A percentile compares a stretch with the other conserved stretches of the same genome.
phyloP scores from a whole-genome alignment of 2,888 invertebrate species.

The Lasioglossum morio region DNA sequence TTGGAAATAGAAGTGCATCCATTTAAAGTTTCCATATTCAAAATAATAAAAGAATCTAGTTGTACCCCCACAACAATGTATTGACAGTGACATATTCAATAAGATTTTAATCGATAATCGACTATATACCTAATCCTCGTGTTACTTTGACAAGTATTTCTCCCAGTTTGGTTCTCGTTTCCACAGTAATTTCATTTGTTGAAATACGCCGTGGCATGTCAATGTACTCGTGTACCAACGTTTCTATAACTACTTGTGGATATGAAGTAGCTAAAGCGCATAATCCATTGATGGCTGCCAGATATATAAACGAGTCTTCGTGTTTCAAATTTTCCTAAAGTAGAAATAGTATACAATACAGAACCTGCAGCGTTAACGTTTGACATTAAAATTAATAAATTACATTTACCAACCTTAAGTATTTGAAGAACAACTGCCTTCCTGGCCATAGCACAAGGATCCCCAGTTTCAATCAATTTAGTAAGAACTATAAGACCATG shows the following conservation, averaged over 20 bases:
- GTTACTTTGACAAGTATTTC: constrained; percentile 92
- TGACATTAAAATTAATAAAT: not conserved
- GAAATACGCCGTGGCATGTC: constrained; percentile 77
- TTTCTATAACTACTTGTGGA: constrained; percentile 89
- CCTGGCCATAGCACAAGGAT: constrained; percentile 88
- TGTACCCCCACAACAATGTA: not conserved
- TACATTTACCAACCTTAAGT: constrained; percentile 87
- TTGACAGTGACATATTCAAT: not conserved
- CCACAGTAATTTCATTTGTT: constrained; percentile 85
- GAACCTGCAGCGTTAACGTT: not conserved
- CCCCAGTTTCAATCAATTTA: constrained; percentile 89
- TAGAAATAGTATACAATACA: constrained; percentile 61
- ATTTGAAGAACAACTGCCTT: constrained; percentile 89
- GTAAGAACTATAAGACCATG: constrained; percentile 91
- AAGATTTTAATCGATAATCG: not conserved
- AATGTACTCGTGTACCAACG: constrained; percentile 89
- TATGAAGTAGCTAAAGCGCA: constrained; percentile 88
- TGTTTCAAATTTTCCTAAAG: constrained; percentile 90
- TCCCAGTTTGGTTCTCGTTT: constrained; percentile 91
- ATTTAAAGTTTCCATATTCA: not conserved
- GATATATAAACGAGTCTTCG: constrained; percentile 93
- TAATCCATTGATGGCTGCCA: constrained; percentile 91
- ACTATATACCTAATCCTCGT: constrained; percentile 88
- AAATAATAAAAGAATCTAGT: not conserved
- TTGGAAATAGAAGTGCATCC: not conserved